phyloP scores from a whole-genome alignment of 2,888 invertebrate genomes.

The Liodrosophila aerea region DNA sequence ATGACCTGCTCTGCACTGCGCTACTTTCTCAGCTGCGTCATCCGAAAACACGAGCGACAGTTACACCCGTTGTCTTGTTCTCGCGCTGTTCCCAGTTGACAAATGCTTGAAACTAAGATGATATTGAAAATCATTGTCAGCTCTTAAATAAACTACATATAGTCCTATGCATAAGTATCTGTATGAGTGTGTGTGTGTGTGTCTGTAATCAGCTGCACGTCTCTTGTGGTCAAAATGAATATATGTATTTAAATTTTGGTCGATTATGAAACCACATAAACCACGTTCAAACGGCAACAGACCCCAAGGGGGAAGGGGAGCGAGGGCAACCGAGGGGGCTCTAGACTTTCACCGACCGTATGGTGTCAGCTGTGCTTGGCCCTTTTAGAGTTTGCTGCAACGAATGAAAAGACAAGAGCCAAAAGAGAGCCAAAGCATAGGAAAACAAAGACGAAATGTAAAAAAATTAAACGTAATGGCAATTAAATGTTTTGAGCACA shows the following conservation, averaged over 20 bases:
- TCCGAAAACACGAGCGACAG: slow-evolving; percentile 25
- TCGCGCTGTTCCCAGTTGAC: slow-evolving; percentile 31
- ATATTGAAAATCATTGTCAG: slow-evolving; percentile 22
- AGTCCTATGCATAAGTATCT: too few relatives aligned
- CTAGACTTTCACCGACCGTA: slow-evolving; percentile 60
- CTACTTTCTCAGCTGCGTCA: slow-evolving; percentile 67
- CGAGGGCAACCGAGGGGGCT: slow-evolving; percentile 1
- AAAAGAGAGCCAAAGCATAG: slow-evolving; percentile 29
- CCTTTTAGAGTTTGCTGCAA: slow-evolving; percentile 33
- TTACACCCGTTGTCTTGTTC: slow-evolving; percentile 12
- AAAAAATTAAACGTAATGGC: slow-evolving; percentile 40
- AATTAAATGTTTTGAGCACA: slow-evolving; percentile 38
- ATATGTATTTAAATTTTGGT: slow-evolving; percentile 39
- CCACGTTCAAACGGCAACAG: slow-evolving; percentile 37
- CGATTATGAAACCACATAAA: slow-evolving; percentile 69
- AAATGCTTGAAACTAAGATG: slow-evolving; percentile 30
- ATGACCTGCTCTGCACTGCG: too few relatives aligned
- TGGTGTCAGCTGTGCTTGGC: slow-evolving; percentile 63
- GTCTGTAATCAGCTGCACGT: slow-evolving; percentile 47
- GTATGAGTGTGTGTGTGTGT: background rate
- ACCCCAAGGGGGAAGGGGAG: background rate
- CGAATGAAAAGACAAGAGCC: slow-evolving; percentile 34
- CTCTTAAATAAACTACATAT: too few relatives aligned
- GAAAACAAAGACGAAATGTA: slow-evolving; percentile 21
- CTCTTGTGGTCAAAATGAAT: slow-evolving; percentile 59